Evolutionary conservation across 2,888 invertebrate genomes (phyloP).

Genomic region (Panzeria rudis): DNA sequence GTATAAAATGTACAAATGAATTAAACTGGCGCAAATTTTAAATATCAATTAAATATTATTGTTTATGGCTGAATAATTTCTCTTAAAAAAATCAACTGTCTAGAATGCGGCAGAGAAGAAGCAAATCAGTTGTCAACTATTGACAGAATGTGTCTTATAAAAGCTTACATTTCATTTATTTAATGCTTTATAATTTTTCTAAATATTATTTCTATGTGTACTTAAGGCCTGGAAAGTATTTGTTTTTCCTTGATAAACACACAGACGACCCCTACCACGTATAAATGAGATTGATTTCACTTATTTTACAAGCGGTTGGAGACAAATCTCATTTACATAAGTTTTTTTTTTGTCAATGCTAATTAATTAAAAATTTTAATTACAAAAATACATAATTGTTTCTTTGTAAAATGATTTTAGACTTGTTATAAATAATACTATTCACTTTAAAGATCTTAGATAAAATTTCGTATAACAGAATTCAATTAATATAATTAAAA

Average conservation of each 20-base stretch:
- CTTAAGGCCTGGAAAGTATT: neutral
- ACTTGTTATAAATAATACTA: neutral
- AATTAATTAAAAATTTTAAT: slow-evolving; percentile 36
- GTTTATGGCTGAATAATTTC: slow-evolving; percentile 50
- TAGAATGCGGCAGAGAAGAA: slow-evolving; percentile 4
- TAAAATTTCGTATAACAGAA: too few relatives aligned
- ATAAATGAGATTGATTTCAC: slow-evolving; percentile 6
- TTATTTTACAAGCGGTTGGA: neutral
- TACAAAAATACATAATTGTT: neutral
- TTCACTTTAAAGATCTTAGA: neutral
- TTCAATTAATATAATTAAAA: too few relatives aligned
- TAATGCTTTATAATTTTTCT: slow-evolving; percentile 40
- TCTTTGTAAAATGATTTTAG: too few relatives aligned
- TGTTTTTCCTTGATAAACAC: neutral
- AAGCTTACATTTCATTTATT: slow-evolving; percentile 44
- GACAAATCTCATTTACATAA: neutral
- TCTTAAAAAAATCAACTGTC: neutral
- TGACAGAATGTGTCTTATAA: slow-evolving; percentile 6
- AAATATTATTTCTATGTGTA: neutral
- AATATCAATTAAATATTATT: neutral
- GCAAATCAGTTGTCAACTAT: slow-evolving; percentile 23
- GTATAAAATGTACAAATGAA: neutral
- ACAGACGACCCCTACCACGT: neutral
- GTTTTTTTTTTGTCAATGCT: neutral
- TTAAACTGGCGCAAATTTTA: neutral